Base-by-base conservation (phyloP, 2,113 vertebrate species). In the Python bivittatus region DNA sequence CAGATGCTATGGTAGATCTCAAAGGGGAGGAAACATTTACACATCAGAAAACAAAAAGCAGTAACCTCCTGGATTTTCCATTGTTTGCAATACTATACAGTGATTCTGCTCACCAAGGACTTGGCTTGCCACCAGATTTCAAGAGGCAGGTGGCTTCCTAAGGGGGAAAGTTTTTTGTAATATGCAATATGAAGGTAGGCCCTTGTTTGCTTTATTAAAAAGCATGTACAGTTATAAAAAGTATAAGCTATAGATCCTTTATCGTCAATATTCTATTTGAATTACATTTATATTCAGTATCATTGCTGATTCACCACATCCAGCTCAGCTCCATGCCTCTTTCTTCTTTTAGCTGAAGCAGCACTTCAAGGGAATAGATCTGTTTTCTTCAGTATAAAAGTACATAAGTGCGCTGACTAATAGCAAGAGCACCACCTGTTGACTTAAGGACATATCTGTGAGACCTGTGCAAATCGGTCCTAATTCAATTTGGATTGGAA, bases 391-490 rank as follows among this genome's bases (percentile, higher is more conserved):
- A 58, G 42, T 15, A 25, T 53, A 5, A 25, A n/a, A 48, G 48
- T 48, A 48, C 48, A 72, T 72, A 72, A 38, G 68, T 79, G 72
- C 38, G 22, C 60, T 94, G 72, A 90, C 53, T 52, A 52, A 38
- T 93, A 27, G 44, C 58, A 95, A 91, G 2, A 90, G 79, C 83
- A 54, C n/a, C 90, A 12, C 33, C 91, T 94, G 87, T 91, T 93
- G 92, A 64, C 54, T 57, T 44, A 92, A 61, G 11, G 90, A 84
- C 53, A 83, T n/a, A 84, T 33, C 86, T 1, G 33, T 10, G 72
- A 79, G 72, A 42, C 72, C 33, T 79, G 17, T 42, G 72, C 33
- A 79, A 79, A 79, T 79, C 72, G 42, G 33, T 20, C 17, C 33
- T 79, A 17, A 42, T 79, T 79, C 33, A 79, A 23, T 17, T 79